Evolutionary conservation across 1,140 invertebrate species (phyloP).

Genomic region (Zelostemma sp.): DNA sequence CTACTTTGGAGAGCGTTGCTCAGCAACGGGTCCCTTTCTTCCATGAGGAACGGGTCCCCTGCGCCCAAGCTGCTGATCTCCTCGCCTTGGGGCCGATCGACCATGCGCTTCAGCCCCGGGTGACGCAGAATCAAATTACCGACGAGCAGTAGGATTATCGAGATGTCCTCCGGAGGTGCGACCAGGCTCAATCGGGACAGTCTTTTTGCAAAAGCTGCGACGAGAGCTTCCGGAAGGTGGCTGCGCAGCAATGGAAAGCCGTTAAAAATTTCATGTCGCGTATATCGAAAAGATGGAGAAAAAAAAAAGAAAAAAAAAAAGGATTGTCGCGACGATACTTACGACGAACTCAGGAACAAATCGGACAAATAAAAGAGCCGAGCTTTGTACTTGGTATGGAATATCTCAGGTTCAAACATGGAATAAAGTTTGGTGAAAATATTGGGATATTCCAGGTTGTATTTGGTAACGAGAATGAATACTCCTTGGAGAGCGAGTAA

Average conservation of each 20-base stretch:
- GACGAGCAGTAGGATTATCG: conserved; percentile 86
- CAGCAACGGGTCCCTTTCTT: conserved; percentile 82
- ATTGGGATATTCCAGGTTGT: conserved; percentile 96
- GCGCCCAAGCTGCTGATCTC: conserved; percentile 53
- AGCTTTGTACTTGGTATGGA: conserved; percentile 90
- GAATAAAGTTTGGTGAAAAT: conserved; percentile 95
- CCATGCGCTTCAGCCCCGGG: conserved; percentile 83
- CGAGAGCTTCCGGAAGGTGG: conserved; percentile 90
- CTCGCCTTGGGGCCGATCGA: conserved; percentile 74
- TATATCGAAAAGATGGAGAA: too few species aligned
- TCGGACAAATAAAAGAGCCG: conserved; percentile 89
- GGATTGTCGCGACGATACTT: conserved; percentile 62
- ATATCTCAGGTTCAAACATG: conserved; percentile 90
- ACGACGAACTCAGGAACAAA: conserved; percentile 93
- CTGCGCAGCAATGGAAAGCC: too few species aligned
- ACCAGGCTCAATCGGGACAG: conserved; percentile 85
- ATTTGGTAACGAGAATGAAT: conserved; percentile 88
- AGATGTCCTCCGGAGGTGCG: conserved; percentile 84
- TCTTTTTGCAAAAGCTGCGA: conserved; percentile 94
- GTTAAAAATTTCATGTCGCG: too few species aligned
- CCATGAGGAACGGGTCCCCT: conserved; percentile 85
- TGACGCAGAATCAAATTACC: conserved; percentile 90
- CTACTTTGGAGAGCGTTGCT: conserved; percentile 88
- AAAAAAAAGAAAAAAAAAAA: too few species aligned
- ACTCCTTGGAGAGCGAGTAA: conserved; percentile 94